Percentiles rank a stretch among this genome's conserved stretches.
phyloP scores from a whole-genome alignment of 2,113 vertebrate species.

The Suricata suricatta region DNA sequence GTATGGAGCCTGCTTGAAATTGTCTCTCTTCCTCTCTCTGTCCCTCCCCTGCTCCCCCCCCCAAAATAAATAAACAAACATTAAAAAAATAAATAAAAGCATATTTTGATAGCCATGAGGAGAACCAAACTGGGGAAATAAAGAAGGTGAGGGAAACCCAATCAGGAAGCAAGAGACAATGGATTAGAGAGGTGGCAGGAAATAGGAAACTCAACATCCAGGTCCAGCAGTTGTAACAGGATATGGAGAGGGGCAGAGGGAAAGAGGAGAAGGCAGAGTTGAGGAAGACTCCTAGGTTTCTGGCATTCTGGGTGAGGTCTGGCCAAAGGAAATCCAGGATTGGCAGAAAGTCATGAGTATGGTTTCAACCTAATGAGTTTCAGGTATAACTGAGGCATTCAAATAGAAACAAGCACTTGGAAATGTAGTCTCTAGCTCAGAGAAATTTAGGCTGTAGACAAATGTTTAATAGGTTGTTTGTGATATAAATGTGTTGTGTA shows the following conservation, averaged over 20 bases:
- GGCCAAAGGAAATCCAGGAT: background rate
- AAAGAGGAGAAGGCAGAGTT: background rate
- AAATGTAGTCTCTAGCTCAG: background rate
- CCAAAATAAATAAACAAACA: too few species aligned
- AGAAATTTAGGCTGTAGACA: background rate
- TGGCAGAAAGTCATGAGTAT: background rate
- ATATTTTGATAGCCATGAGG: background rate
- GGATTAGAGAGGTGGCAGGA: background rate
- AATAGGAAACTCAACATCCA: background rate
- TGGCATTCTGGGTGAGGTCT: background rate
- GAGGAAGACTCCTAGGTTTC: background rate
- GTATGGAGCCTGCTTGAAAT: too few species aligned
- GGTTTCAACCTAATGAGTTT: background rate
- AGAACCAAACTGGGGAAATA: background rate
- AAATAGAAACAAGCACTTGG: background rate
- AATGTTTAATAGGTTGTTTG: background rate
- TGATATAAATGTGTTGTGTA: background rate
- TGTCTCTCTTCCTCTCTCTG: too few species aligned
- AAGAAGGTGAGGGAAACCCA: background rate
- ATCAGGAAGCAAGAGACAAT: background rate
- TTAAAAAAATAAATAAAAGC: background rate
- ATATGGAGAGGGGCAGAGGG: rapidly evolving
- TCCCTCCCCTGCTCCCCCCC: too few species aligned
- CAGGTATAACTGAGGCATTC: background rate
- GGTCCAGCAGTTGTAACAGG: background rate